These are phyloP conservation scores for Marcusenius ussheri DNA, from an alignment of 2,113 vertebrate genomes.

Conservation along the genomic window DNA sequence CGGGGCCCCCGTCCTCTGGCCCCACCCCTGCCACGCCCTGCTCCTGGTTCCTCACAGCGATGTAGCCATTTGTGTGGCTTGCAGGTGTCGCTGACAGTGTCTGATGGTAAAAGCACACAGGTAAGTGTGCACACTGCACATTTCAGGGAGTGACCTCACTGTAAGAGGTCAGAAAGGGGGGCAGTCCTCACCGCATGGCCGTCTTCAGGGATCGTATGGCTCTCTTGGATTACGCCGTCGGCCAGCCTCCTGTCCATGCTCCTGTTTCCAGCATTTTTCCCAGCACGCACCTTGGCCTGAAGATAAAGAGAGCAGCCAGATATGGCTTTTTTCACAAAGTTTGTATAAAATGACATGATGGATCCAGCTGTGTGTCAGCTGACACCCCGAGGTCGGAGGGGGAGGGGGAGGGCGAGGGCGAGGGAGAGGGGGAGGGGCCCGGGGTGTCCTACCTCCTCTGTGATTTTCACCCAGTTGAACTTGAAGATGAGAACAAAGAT, in stretches of 20 bases:
- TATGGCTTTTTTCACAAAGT: not conserved
- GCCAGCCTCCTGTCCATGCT: slow-evolving; percentile 32
- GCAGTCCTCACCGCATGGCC: not conserved
- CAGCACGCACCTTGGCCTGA: slow-evolving; percentile 54
- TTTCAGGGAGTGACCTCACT: not conserved
- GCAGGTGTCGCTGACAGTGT: not conserved
- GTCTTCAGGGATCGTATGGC: not conserved
- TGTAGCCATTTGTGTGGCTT: not conserved
- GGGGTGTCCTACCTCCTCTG: not conserved
- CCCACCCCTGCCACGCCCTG: not conserved
- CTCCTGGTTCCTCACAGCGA: not conserved
- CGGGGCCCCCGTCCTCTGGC: not conserved
- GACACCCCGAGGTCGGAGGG: not conserved
- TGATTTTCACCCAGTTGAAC: not conserved
- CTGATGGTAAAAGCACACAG: not conserved
- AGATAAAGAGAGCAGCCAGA: not conserved
- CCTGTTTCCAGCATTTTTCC: slow-evolving; percentile 29
- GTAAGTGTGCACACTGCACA: not conserved
- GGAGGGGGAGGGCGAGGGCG: not conserved
- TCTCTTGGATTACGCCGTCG: slow-evolving; percentile 21
- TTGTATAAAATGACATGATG: not conserved
- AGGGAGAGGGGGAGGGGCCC: not conserved
- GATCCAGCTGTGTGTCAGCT: not conserved
- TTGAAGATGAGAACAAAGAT: not conserved
- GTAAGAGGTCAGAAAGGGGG: not conserved